Percentiles rank a stretch among this genome's conserved stretches.
Conservation (phyloP, 2,888 invertebrate genomes). For the Meiosimyza decipiens region DNA sequence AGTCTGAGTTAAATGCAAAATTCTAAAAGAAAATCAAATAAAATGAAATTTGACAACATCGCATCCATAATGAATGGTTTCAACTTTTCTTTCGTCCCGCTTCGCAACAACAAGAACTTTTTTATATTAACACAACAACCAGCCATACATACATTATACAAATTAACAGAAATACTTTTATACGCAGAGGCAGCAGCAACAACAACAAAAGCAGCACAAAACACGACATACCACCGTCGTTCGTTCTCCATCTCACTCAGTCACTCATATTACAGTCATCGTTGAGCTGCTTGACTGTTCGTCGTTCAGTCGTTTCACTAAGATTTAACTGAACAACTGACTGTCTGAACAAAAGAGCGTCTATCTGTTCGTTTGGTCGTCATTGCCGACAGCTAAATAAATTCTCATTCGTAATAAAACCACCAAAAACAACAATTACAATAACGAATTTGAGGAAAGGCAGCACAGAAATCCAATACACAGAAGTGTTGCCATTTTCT, state of each 20-base stretch:
- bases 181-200: conserved; percentile 2
- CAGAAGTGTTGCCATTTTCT: too few relatives aligned
- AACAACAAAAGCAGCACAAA: conserved; percentile 7
- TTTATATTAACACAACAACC: background rate
- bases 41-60: conserved; percentile 43
- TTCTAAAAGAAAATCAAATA: conserved; percentile 17
- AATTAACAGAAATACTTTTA: conserved; percentile 16
- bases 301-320: background rate
- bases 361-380: conserved; percentile 16
- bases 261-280: background rate
- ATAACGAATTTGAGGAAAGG: too few relatives aligned
- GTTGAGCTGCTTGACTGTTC: background rate
- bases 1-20: conserved; percentile 17
- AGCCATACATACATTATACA: conserved; percentile 6
- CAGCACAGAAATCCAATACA: too few relatives aligned
- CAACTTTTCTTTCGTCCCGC: conserved; percentile 38
- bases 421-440: too few relatives aligned
- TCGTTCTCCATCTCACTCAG: background rate
- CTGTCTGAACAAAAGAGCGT: background rate
- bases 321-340: background rate
- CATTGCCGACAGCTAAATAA: background rate
- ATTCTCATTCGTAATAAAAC: background rate
- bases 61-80: conserved; percentile 44
- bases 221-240: background rate
- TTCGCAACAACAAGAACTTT: conserved; percentile 5